Evolutionary conservation across 2,113 vertebrate genomes (phyloP).

Genomic region (Podilymbus podiceps): DNA sequence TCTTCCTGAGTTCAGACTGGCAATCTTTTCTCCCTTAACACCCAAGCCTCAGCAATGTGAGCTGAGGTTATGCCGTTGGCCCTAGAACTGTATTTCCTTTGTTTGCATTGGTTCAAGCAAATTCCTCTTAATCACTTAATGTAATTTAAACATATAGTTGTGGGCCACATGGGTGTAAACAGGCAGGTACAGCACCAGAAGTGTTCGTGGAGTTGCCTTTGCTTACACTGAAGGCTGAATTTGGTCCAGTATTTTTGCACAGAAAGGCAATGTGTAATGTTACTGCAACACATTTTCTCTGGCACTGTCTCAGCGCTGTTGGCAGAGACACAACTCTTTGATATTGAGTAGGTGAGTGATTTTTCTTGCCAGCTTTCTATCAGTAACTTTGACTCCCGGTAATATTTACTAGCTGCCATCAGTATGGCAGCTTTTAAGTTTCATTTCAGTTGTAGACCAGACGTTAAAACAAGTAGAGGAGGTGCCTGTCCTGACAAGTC

Average conservation of each 20-base stretch:
- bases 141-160: neutral
- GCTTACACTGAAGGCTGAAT: conserved; percentile 12
- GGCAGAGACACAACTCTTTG: conserved; percentile 39
- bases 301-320: conserved; percentile 13
- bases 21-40: neutral
- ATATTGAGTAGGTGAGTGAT: conserved; percentile 54
- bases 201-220: neutral
- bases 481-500: neutral
- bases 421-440: conserved; percentile 4
- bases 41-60: neutral
- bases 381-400: conserved; percentile 29
- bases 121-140: neutral
- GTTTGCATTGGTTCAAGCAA: neutral
- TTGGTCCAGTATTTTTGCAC: conserved; percentile 28
- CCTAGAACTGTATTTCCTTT: neutral
- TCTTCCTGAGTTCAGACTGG: neutral
- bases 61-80: neutral
- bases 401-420: conserved; percentile 40
- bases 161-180: neutral
- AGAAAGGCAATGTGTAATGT: conserved; percentile 41
- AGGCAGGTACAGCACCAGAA: neutral
- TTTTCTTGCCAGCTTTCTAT: conserved; percentile 51
- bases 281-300: conserved; percentile 45
- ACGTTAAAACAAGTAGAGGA: neutral
- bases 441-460: neutral